Conservation (phyloP, 2,888 invertebrate species). For the Caenorhabditis sp. region DNA sequence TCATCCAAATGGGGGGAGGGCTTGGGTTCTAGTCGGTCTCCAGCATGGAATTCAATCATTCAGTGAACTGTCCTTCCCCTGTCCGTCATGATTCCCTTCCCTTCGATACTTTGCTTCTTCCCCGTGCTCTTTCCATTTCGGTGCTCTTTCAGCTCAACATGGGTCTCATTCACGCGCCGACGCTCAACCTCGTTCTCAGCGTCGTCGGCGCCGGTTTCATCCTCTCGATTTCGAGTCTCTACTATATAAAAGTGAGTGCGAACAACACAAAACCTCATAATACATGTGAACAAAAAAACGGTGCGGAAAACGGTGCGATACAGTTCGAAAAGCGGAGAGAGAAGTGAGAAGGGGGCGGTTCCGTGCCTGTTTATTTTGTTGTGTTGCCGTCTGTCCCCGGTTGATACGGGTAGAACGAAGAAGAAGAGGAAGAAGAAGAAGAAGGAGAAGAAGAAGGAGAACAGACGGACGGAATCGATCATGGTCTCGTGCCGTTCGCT, state of each 20-base stretch:
- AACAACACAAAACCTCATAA: neutral
- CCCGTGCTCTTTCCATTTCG: no score
- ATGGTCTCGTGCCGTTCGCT: conserved; percentile 20
- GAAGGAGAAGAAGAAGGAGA: conserved; percentile 15
- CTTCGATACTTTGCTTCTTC: neutral
- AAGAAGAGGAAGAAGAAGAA: conserved; percentile 3
- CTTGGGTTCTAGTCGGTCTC: conserved; percentile 21
- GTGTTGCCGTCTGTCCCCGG: conserved; percentile 14
- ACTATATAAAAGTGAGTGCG: conserved; percentile 47
- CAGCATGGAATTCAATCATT: neutral
- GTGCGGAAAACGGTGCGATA: neutral
- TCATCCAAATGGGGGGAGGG: no score
- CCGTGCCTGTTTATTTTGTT: conserved; percentile 32
- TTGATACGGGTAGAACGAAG: conserved; percentile 14
- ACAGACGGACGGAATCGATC: conserved; percentile 2
- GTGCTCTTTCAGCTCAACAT: conserved; percentile 36
- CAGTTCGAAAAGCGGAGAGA: conserved; percentile 9
- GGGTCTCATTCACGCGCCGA: conserved; percentile 34
- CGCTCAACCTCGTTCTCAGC: conserved; percentile 27
- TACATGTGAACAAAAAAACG: neutral
- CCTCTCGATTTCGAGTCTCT: conserved; percentile 40
- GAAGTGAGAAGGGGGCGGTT: conserved; percentile 1
- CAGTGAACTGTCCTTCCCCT: neutral
- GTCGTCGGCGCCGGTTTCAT: conserved; percentile 52
- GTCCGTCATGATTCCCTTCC: neutral